Evolutionary conservation across 2,797 vertebrate genomes (phyloP).

Genomic region (Acipenser transmontanus): DNA sequence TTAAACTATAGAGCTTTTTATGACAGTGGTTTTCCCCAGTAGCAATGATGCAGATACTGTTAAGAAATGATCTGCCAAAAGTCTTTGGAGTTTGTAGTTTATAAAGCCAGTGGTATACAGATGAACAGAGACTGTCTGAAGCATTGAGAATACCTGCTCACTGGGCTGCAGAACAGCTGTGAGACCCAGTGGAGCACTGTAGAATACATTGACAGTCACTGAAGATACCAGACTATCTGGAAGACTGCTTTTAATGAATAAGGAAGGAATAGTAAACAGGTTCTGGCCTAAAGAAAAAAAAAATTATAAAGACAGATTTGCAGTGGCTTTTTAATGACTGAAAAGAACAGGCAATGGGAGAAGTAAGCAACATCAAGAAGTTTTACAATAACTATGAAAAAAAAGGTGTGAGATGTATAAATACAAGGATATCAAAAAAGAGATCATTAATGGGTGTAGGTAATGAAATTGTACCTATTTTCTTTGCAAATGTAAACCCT

Average conservation of each 20-base stretch:
- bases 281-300: background rate
- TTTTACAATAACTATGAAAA: no score
- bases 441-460: no score
- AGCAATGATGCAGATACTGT: background rate
- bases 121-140: background rate
- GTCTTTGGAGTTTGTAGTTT: background rate
- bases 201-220: background rate
- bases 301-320: no score
- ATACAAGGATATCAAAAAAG: no score
- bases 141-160: background rate
- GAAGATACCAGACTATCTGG: slow-evolving; percentile 2
- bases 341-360: no score
- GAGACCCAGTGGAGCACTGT: background rate
- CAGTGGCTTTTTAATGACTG: no score
- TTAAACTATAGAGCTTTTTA: no score
- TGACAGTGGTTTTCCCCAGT: no score
- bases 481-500: no score
- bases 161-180: background rate
- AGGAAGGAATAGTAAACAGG: background rate
- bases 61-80: background rate
- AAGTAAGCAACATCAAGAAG: no score
- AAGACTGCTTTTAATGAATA: background rate
- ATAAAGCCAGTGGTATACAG: background rate
- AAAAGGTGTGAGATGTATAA: no score
- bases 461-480: no score